Evolutionary conservation across 37 sponge, comb jelly and placozoan genomes (phyloP).

Genomic region (Haliclona indistincta): DNA sequence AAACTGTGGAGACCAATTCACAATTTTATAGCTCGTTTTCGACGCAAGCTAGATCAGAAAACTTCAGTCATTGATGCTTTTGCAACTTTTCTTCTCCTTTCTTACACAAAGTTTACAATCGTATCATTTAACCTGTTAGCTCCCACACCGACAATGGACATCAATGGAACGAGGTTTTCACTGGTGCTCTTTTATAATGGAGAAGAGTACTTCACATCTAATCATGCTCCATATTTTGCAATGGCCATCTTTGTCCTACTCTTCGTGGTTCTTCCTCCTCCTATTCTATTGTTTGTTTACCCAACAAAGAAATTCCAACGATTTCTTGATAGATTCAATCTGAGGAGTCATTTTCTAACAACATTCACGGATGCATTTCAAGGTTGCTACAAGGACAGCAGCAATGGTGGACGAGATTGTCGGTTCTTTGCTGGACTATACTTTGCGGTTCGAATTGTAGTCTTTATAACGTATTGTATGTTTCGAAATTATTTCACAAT

Average conservation of each 20-base stretch:
- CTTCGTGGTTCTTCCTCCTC: not conserved
- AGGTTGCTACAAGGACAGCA: not conserved
- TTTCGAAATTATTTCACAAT: not conserved
- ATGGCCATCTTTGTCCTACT: not conserved
- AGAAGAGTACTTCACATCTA: not conserved
- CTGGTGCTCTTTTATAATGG: not conserved
- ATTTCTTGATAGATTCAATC: not conserved
- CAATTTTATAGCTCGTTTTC: too few species aligned
- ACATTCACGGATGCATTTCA: conserved; percentile 1
- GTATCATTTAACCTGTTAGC: not conserved
- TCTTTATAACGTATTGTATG: not conserved
- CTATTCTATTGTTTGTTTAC: not conserved
- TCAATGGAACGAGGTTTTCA: not conserved
- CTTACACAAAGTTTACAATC: conserved; percentile 1
- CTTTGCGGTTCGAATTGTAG: not conserved
- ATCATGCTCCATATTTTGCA: not conserved
- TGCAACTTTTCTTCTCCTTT: conserved; percentile 4
- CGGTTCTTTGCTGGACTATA: conserved; percentile 6
- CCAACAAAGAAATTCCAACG: not conserved
- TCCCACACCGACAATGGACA: not conserved
- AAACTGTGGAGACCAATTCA: not conserved
- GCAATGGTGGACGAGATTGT: conserved; percentile 1
- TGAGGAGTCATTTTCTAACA: not conserved
- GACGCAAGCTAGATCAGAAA: not conserved
- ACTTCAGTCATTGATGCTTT: conserved; percentile 1